Conservation (phyloP, 2,113 vertebrate species). For the Crotalus horridus region DNA sequence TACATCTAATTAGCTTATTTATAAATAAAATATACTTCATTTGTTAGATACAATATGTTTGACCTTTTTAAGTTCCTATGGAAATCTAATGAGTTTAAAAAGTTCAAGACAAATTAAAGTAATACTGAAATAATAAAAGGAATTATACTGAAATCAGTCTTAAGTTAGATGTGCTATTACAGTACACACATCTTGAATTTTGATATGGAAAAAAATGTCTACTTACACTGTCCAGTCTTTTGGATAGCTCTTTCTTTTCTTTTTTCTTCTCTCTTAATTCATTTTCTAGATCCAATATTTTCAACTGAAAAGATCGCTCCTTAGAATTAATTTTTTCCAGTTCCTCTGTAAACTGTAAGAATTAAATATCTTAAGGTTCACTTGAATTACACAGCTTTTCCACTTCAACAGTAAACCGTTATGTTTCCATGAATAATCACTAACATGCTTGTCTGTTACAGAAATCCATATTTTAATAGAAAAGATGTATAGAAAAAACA, state of each 20-base stretch:
- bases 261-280: slow-evolving; percentile 74
- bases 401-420: not conserved
- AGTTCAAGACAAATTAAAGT: not conserved
- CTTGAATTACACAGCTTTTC: not conserved
- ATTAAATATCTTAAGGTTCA: not conserved
- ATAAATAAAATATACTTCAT: not conserved
- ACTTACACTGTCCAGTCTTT: slow-evolving; percentile 62
- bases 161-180: not conserved
- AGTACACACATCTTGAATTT: not conserved
- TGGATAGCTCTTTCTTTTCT: slow-evolving; percentile 74
- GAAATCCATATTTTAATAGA: not conserved
- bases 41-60: not conserved
- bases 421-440: not conserved
- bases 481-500: not conserved
- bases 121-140: not conserved
- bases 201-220: not conserved
- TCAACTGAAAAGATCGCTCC: slow-evolving; percentile 74
- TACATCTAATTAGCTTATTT: not conserved
- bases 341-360: slow-evolving; percentile 77
- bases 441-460: not conserved
- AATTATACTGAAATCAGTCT: not conserved
- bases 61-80: not conserved
- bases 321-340: slow-evolving; percentile 65
- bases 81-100: not conserved
- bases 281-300: slow-evolving; percentile 76